phyloP scores from a whole-genome alignment of 2,797 vertebrate species.

The Peromyscus nudipes region DNA sequence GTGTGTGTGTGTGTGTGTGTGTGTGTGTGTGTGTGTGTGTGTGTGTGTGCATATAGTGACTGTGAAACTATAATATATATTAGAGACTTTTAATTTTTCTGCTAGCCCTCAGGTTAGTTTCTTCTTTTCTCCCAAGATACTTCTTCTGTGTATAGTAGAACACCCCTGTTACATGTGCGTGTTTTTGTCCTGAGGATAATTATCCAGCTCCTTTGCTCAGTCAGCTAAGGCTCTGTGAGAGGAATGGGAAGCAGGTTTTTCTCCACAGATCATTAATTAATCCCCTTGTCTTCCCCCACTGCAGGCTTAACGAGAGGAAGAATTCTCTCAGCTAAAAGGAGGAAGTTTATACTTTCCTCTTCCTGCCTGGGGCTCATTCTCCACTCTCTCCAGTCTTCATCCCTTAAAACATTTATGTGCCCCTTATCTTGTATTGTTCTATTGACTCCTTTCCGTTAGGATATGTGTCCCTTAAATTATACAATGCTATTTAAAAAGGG shows the following conservation, averaged over 20 bases:
- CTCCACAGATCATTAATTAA: conserved; percentile 15
- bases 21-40: not conserved
- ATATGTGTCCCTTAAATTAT: not conserved
- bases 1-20: not conserved
- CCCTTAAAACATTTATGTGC: not conserved
- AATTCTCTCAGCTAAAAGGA: not conserved
- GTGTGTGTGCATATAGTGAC: not conserved
- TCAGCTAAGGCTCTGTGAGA: not conserved
- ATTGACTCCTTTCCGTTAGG: not conserved
- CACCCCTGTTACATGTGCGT: not conserved
- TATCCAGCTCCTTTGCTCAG: not conserved
- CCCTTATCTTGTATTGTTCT: not conserved
- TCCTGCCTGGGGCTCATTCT: not conserved
- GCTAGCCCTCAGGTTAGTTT: not conserved
- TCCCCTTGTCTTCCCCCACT: not conserved
- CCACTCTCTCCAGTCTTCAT: not conserved
- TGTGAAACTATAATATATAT: not conserved
- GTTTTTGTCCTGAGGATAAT: conserved; percentile 30
- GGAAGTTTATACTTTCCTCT: not conserved
- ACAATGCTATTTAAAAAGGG: not conserved
- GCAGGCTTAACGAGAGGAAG: not conserved
- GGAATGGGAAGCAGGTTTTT: not conserved
- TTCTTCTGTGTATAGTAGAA: not conserved
- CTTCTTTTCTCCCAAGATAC: not conserved
- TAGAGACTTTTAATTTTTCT: not conserved